These are phyloP conservation scores for Zosterops pallidus DNA, from an alignment of 2,113 vertebrate species.

Conservation along the genomic window DNA sequence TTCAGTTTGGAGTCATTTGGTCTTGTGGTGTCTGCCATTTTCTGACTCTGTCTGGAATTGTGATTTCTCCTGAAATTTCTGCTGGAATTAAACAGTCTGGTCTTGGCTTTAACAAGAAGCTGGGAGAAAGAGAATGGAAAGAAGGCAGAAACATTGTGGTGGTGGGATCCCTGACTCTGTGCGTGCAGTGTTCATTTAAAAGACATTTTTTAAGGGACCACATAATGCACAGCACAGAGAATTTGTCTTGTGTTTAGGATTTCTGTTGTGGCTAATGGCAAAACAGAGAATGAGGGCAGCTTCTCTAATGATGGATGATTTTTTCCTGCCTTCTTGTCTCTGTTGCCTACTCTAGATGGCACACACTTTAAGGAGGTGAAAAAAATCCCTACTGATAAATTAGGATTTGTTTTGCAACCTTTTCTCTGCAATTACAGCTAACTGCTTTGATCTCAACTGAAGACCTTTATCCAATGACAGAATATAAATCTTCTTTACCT, in stretches of 20 bases:
- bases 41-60: not conserved
- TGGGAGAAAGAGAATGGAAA: not conserved
- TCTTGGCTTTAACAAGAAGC: not conserved
- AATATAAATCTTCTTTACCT: conserved; percentile 3
- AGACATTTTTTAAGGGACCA: not conserved
- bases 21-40: not conserved
- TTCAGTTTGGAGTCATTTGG: not conserved
- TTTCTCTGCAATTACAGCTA: not conserved
- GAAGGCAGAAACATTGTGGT: not conserved
- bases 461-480: not conserved
- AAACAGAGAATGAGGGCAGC: not conserved
- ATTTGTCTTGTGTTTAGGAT: not conserved
- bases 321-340: not conserved
- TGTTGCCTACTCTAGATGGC: not conserved
- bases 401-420: conserved; percentile 17
- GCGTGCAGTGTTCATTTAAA: not conserved
- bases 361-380: not conserved
- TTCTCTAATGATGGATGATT: not conserved
- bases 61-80: not conserved
- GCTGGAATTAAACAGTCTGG: not conserved
- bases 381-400: conserved; percentile 8
- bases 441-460: conserved; percentile 38
- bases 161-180: not conserved
- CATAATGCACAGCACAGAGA: not conserved
- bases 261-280: not conserved